Base-by-base conservation (phyloP, 2,888 invertebrate genomes). In the Aphelenchoides bicaudatus region DNA sequence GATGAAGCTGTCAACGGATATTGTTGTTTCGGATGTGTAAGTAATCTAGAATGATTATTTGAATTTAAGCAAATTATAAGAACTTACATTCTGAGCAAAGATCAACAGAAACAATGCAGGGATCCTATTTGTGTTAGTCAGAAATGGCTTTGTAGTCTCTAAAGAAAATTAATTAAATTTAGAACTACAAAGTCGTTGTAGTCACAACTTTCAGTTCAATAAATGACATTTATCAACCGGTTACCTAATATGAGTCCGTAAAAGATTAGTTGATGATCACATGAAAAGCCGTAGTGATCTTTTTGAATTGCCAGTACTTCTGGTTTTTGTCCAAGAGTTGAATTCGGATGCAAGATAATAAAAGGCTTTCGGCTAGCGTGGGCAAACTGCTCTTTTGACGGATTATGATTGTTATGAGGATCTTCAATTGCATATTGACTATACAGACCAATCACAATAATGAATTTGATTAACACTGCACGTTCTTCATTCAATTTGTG, bases 371-470 rank as follows among this genome's bases (percentile, higher is more conserved):
- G 49, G 5, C 70, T 61, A 10, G 71, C 68, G 63, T 75, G 75
- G 4, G 68, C 67, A 56, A 69, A 74, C 57, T 73, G 66, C 25
- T 76, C 75, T 43, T 74, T 69, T n/a, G 73, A 73, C 55, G 67
- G 66, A 64, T 68, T 59, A 16, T 62, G 59, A 28, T 31, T 25
- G 27, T 16, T 52, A 3, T 61, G 34, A 21, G 23, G 27, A 62
- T 58, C 58, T 28, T 72, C 58, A n/a, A 91, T 86, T 0, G 93
- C 90, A 58, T 92, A 85, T 82, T 96, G 92, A 0, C 96, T 96
- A 80, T 94, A 96, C 52, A 98, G 83, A 0, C 94, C 93, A 81
- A 90, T 88, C 68, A 89, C 88, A 21, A 98, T 81, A 58, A 96
- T 89, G 19, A 72, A 60, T 50, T 70, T 46, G 10, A 75, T 56